Conservation (phyloP, 2,113 vertebrate species). For the Taxidea taxus region DNA sequence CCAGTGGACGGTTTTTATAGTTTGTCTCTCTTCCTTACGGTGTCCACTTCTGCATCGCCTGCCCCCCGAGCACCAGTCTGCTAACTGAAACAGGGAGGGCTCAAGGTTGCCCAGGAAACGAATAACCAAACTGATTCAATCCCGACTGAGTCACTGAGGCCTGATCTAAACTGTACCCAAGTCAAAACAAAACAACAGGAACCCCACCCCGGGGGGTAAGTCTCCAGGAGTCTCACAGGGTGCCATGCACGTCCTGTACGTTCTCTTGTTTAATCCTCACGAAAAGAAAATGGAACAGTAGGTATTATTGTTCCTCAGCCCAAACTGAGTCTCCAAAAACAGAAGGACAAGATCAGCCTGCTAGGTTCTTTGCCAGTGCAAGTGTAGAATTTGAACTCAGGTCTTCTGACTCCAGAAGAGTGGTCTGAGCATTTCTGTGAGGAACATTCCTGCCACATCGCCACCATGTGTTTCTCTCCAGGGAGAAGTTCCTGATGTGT, state of each 20-base stretch:
- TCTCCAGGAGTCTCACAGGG: not conserved
- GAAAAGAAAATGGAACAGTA: not conserved
- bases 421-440: not conserved
- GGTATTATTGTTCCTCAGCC: not conserved
- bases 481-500: not conserved
- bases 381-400: not conserved
- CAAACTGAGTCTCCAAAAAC: not conserved
- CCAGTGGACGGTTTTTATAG: not conserved
- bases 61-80: not conserved
- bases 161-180: not conserved
- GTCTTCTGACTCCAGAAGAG: not conserved
- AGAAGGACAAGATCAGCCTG: not conserved
- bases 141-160: slow-evolving; percentile 32
- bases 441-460: not conserved
- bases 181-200: not conserved
- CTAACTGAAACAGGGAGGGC: not conserved
- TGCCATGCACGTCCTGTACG: accelerated
- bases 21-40: not conserved
- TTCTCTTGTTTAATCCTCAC: not conserved
- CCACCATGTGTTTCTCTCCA: not conserved
- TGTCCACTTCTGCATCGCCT: not conserved
- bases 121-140: slow-evolving; percentile 42
- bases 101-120: slow-evolving; percentile 55
- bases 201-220: not conserved
- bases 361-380: not conserved